Evolutionary conservation across 2,113 vertebrate genomes (phyloP), one percentile per base, ranked within the genome.

Genomic region (Gnathonemus longibarbis): DNA sequence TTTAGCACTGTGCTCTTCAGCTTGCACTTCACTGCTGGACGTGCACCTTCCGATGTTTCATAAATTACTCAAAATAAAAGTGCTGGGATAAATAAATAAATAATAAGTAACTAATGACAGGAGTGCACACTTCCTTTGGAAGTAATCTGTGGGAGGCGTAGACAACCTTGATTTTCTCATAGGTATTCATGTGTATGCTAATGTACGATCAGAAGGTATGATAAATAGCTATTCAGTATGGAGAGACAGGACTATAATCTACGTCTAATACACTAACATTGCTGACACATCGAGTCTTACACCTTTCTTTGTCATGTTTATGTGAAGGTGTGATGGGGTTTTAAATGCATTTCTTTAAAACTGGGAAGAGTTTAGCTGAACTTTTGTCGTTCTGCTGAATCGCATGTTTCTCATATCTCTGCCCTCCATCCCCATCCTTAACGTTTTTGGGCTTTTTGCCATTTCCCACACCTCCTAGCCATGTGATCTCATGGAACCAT

Each of bases 401-500:
- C 88, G 46, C 88, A 42, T 24, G 46, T 87, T 50, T 46, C 35
- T 62, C 62, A 13, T 48, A 80, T 45, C 46, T 77, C 15, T 9
- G 49, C 46, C 85, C 21, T 84, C 80, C 35, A 5, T n/a, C 27
- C 77, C 42, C 62, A 21, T 56, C 21, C 66, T 87, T 89, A 89
- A 91, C 92, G 87, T 92, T 89, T 89, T 49, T 87, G 92, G 93
- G 90, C 90, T 62, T 66, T 77, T 91, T 90, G 90, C 92, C 92
- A 58, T 53, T 89, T 70, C 77, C 86, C 88, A 50, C 24, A 88
- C 83, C 88, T 83, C 89, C 84, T 58, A 35, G 46, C n/a, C 91
- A 91, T 88, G 89, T 91, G 52, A 90, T 90, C 74, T 15, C 5
- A 80, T 19, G 52, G 21, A 84, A 35, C 70, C 89, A 90, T 77